These are phyloP conservation scores for Calliscelio sp. DNA, from an alignment of 2,888 invertebrate genomes.

Conservation along the genomic window DNA sequence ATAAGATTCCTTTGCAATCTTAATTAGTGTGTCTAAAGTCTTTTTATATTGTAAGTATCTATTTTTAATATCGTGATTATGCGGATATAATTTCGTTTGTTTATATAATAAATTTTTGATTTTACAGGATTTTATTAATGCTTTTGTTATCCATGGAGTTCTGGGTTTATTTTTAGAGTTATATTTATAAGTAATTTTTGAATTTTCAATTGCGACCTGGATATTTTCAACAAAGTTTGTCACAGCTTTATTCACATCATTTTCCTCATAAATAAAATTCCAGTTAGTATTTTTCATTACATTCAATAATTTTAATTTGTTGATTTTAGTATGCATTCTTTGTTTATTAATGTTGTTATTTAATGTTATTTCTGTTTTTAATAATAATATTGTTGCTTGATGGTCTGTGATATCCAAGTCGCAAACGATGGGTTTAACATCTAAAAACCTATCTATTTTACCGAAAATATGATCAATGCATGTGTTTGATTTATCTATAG, in stretches of 20 bases:
- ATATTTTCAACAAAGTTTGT: no score
- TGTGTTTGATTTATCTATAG: background rate
- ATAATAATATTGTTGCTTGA: slow-evolving; percentile 2
- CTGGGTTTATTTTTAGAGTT: background rate
- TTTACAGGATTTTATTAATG: slow-evolving; percentile 1
- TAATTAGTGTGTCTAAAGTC: background rate
- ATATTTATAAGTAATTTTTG: no score
- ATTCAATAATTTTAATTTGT: background rate
- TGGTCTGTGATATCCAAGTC: slow-evolving; percentile 27
- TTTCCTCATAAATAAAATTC: no score
- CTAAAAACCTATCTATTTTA: background rate
- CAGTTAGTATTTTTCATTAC: background rate
- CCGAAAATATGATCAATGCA: slow-evolving; percentile 41
- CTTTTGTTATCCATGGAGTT: background rate
- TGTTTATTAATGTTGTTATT: background rate
- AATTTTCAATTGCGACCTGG: no score
- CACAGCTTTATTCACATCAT: no score
- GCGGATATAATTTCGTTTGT: background rate
- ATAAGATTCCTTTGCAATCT: background rate
- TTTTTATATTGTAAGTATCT: no score
- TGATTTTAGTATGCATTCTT: background rate
- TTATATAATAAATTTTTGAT: background rate
- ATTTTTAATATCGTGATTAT: no score
- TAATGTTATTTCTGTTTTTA: background rate
- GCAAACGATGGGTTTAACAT: background rate